phyloP scores from a whole-genome alignment of 1,140 invertebrate genomes.

The Pomacea maculata region DNA sequence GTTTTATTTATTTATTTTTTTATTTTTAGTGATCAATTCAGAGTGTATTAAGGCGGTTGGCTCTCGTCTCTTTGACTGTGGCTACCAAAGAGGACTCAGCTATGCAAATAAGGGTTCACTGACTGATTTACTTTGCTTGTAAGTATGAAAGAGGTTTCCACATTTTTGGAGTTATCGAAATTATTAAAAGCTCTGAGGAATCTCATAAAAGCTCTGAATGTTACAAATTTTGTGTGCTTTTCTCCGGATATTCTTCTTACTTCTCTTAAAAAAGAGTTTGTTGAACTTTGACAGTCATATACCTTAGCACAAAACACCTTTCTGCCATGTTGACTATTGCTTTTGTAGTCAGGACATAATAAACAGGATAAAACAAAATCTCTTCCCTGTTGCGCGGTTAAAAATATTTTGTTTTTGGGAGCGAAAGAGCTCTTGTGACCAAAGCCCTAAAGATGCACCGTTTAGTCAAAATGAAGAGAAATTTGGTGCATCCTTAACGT shows the following conservation, averaged over 20 bases:
- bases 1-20: background rate
- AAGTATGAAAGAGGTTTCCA: too few species aligned
- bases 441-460: background rate
- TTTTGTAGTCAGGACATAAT: too few species aligned
- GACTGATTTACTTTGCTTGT: background rate
- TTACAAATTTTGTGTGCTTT: background rate
- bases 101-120: background rate
- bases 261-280: background rate
- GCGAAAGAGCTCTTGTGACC: background rate
- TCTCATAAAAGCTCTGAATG: too few species aligned
- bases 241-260: too few species aligned
- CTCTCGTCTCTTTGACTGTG: constrained; percentile 3
- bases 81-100: background rate
- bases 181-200: too few species aligned
- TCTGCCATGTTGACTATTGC: too few species aligned
- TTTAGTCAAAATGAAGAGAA: background rate
- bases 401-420: too few species aligned
- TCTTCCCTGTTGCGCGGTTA: too few species aligned
- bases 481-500: background rate
- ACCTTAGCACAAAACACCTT: too few species aligned
- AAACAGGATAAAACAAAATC: too few species aligned
- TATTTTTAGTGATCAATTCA: background rate
- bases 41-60: background rate
- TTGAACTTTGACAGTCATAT: background rate
- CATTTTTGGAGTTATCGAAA: too few species aligned